phyloP scores from a whole-genome alignment of 2,113 vertebrate species.

The Triplophysa tibetana region DNA sequence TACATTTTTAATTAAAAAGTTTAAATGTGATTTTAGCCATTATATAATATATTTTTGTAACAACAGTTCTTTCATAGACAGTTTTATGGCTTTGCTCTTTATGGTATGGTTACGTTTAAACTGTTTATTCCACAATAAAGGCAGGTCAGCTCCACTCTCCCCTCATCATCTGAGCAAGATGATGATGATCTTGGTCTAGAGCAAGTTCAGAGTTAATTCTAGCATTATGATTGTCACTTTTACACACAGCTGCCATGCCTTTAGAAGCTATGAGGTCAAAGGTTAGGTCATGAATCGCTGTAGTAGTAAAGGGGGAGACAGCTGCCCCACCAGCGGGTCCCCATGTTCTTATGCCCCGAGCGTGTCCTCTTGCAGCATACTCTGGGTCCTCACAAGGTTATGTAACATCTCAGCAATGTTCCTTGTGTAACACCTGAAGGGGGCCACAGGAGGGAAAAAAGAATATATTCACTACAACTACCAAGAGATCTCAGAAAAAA shows the following conservation, averaged over 20 bases:
- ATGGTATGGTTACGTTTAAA: neutral
- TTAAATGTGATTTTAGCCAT: no score
- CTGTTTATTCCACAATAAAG: neutral
- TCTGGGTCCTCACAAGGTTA: no score
- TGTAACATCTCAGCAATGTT: no score
- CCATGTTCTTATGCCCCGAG: no score
- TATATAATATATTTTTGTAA: no score
- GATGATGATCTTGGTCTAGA: neutral
- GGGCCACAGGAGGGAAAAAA: no score
- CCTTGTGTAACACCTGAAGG: no score
- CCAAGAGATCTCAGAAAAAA: no score
- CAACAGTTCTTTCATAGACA: no score
- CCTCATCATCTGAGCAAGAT: neutral
- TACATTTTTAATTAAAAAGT: no score
- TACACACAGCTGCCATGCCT: constrained; percentile 12
- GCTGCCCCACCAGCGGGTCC: constrained; percentile 10
- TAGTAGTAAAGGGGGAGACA: constrained; percentile 25
- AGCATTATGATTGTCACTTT: constrained; percentile 14
- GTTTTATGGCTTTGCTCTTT: neutral
- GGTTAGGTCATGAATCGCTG: constrained; percentile 6
- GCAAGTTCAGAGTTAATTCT: constrained; percentile 2
- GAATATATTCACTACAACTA: no score
- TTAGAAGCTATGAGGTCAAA: constrained; percentile 17
- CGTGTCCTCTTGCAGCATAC: no score
- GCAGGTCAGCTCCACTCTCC: neutral